Evolutionary conservation across 1,140 invertebrate species (phyloP).

Genomic region (Drosophila subobscura): DNA sequence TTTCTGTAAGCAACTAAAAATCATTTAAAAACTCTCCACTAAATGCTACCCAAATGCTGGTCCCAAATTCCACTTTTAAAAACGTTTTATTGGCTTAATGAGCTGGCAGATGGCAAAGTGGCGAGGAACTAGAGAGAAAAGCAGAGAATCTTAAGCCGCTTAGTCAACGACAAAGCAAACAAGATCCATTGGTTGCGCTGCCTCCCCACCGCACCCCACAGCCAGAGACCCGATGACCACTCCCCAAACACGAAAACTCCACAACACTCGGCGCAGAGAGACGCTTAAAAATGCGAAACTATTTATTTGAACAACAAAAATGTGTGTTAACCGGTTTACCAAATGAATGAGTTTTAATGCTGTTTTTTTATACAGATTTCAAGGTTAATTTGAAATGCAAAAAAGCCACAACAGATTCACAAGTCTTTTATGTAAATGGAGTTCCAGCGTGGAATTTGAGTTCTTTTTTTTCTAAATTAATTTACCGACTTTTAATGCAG

Average conservation of each 20-base stretch:
- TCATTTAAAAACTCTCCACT: too few relatives aligned
- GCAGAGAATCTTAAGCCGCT: conserved; percentile 9
- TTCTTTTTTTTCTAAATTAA: conserved; percentile 7
- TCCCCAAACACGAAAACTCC: too few relatives aligned
- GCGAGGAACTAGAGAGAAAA: not conserved
- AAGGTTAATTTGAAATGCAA: conserved; percentile 59
- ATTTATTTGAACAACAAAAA: conserved; percentile 40
- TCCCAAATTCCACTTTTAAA: conserved; percentile 21
- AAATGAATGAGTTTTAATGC: conserved; percentile 30
- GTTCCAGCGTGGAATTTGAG: too few relatives aligned
- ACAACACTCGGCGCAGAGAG: not conserved
- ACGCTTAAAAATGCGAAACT: conserved; percentile 29
- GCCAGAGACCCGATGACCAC: too few relatives aligned
- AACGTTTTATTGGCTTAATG: conserved; percentile 25
- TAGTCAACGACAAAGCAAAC: conserved; percentile 19
- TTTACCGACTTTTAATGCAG: conserved; percentile 31
- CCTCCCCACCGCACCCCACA: conserved; percentile 7
- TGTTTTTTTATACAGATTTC: conserved; percentile 47
- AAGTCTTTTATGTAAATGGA: conserved; percentile 1
- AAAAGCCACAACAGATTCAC: conserved; percentile 15
- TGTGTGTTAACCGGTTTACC: conserved; percentile 50
- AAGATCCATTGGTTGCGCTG: not conserved
- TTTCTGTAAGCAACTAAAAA: too few relatives aligned
- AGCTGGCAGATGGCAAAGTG: too few relatives aligned
- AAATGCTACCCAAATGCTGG: not conserved